A percentile compares a stretch with the other conserved stretches of the same genome.
phyloP scores from a whole-genome alignment of 2,797 vertebrate genomes.

The Sebastes elongatus region DNA sequence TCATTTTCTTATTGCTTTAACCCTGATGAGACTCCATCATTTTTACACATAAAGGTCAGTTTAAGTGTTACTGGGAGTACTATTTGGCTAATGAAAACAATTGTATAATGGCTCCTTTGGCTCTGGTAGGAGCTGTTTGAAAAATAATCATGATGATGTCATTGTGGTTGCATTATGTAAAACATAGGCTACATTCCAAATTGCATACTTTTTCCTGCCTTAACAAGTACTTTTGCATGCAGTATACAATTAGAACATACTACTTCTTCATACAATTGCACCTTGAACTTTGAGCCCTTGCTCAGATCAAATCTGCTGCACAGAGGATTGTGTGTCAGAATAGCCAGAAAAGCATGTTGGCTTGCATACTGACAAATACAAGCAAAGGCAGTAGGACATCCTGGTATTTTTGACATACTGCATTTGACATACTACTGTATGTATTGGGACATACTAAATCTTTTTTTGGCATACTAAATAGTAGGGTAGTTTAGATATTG shows the following conservation, averaged over 20 bases:
- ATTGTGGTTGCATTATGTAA: not conserved
- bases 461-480: no score
- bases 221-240: no score
- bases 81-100: not conserved
- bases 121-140: not conserved
- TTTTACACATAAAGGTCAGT: not conserved
- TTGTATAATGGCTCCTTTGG: not conserved
- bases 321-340: not conserved
- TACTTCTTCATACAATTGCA: no score
- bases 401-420: no score
- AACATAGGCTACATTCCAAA: not conserved
- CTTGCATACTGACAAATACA: no score
- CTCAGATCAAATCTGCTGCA: not conserved
- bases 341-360: no score
- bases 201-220: no score
- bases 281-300: no score
- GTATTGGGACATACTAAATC: no score
- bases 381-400: rapidly evolving
- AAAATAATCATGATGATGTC: not conserved
- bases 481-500: no score
- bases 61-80: not conserved
- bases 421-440: no score
- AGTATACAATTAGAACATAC: no score
- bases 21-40: not conserved
- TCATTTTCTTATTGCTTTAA: not conserved